Conservation (phyloP, 2,797 vertebrate genomes). For the Parauchenoglanis punctatus region DNA sequence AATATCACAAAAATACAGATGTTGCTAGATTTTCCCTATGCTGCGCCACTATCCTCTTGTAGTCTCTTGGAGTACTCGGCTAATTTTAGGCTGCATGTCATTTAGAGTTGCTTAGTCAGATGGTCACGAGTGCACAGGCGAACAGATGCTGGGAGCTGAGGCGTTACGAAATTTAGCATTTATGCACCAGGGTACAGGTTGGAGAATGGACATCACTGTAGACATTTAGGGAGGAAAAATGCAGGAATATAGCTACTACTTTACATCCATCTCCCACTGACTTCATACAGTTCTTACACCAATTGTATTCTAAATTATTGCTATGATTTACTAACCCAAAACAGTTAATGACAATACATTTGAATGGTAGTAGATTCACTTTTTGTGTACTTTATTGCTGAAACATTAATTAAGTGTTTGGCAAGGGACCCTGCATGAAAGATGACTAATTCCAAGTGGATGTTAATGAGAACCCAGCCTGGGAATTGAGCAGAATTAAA, state of each 20-base stretch:
- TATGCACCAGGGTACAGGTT: slow-evolving; percentile 25
- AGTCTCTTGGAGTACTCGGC: not conserved
- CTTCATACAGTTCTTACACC: not conserved
- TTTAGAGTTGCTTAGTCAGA: slow-evolving; percentile 36
- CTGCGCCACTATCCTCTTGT: not conserved
- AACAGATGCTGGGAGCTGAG: slow-evolving; percentile 39
- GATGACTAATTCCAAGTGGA: not conserved
- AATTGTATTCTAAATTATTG: not conserved
- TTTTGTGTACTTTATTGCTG: not conserved
- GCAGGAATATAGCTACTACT: not conserved
- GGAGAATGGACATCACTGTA: slow-evolving; percentile 15
- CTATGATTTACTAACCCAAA: not conserved
- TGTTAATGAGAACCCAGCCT: slow-evolving; percentile 12
- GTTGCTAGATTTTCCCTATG: not conserved
- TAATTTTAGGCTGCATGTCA: slow-evolving; percentile 42
- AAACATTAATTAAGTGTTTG: not conserved
- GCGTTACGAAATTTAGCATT: slow-evolving; percentile 41
- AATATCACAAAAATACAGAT: slow-evolving; percentile 7
- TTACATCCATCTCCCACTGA: not conserved
- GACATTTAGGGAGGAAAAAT: not conserved
- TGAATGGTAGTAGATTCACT: not conserved
- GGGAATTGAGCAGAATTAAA: not conserved
- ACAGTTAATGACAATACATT: not conserved
- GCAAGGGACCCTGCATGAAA: not conserved
- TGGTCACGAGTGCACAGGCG: slow-evolving; percentile 30